Percentiles rank a stretch among this genome's conserved stretches.
These are phyloP conservation scores for Nephila pilipes DNA, from an alignment of 1,140 invertebrate genomes.

Conservation along the genomic window DNA sequence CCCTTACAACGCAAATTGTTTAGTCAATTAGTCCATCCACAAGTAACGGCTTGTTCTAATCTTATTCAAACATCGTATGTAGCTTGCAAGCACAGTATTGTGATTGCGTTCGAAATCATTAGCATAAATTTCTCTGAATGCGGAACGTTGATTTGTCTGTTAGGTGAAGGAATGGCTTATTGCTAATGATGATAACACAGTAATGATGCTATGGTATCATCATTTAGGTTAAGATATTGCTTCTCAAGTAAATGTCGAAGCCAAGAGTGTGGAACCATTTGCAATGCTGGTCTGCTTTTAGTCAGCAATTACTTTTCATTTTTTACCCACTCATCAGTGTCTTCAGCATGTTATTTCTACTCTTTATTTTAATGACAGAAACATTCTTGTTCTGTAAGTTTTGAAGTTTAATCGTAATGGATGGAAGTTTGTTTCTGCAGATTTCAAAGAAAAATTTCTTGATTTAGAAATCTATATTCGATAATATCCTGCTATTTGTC, in stretches of 20 bases:
- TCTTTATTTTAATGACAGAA: neutral
- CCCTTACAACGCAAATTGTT: conserved; percentile 40
- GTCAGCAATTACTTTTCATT: neutral
- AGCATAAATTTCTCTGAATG: conserved; percentile 72
- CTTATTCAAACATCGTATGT: conserved; percentile 53
- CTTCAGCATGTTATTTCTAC: neutral
- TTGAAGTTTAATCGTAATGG: neutral
- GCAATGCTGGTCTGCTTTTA: conserved; percentile 6
- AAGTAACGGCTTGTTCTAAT: conserved; percentile 44
- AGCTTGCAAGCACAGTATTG: conserved; percentile 37
- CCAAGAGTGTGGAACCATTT: conserved; percentile 37
- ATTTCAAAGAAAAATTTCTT: too few species aligned
- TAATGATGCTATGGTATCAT: conserved; percentile 63
- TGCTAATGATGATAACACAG: conserved; percentile 71
- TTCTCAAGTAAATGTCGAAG: conserved; percentile 51
- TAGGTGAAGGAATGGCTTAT: conserved; percentile 67
- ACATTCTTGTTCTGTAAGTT: neutral
- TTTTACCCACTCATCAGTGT: conserved; percentile 9
- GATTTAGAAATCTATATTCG: too few species aligned
- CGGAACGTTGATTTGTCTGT: conserved; percentile 63
- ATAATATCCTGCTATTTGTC: too few species aligned
- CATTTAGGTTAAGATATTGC: conserved; percentile 51
- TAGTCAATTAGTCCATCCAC: conserved; percentile 63
- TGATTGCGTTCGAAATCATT: conserved; percentile 70
- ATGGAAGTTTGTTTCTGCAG: neutral